These are phyloP conservation scores for Crypturellus tataupa DNA, from an alignment of 2,797 vertebrate genomes.

Conservation along the genomic window DNA sequence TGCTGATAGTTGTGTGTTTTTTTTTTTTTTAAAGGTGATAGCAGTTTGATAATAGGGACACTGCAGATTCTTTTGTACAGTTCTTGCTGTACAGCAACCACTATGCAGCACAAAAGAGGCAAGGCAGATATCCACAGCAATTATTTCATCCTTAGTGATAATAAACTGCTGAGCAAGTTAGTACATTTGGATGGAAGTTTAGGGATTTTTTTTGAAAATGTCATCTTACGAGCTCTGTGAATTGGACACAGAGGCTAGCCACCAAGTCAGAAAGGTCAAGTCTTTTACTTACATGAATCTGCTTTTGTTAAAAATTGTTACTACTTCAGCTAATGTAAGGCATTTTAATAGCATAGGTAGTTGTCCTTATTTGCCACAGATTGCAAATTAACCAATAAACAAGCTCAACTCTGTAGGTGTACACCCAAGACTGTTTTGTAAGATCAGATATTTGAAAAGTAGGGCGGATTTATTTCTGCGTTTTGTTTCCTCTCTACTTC, in stretches of 20 bases:
- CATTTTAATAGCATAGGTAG: not conserved
- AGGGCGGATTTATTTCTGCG: not conserved
- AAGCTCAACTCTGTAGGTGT: not conserved
- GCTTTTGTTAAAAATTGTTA: not conserved
- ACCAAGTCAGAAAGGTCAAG: not conserved
- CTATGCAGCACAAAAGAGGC: conserved; percentile 23
- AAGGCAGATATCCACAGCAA: conserved; percentile 10
- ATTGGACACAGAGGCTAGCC: not conserved
- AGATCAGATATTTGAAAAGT: not conserved
- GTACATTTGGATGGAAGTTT: not conserved
- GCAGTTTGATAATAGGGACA: conserved; percentile 20
- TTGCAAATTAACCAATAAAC: not conserved
- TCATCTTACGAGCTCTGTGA: not conserved
- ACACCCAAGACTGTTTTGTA: not conserved
- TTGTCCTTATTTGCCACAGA: not conserved
- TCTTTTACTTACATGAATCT: not conserved
- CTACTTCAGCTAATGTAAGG: not conserved
- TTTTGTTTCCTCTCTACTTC: not conserved
- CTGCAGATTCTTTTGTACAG: not conserved
- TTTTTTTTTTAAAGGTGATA: not conserved
- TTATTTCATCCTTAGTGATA: conserved; percentile 3
- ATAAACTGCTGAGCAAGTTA: conserved; percentile 38
- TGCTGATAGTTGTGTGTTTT: not conserved
- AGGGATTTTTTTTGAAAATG: not conserved
- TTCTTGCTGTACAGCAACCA: not conserved